Conservation (phyloP, 2,797 vertebrate species). For the Acipenser ruthenus region DNA sequence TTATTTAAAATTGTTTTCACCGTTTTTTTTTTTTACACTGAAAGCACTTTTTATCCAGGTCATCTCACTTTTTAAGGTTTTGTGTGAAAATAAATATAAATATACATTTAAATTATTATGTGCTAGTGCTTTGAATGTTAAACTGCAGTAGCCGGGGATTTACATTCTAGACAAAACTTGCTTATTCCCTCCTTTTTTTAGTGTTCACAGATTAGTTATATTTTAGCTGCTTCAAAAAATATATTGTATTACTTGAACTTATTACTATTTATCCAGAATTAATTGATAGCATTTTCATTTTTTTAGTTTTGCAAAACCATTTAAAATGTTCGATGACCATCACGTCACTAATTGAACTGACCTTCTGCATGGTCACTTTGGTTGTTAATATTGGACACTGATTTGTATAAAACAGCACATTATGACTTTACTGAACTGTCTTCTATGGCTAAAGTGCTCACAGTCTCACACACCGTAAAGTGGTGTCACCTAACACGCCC, state of each 20-base stretch:
- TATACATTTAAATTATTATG: too few species aligned
- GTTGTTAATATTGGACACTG: not conserved
- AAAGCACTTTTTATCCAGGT: conserved; percentile 25
- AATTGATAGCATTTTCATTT: too few species aligned
- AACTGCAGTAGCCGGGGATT: too few species aligned
- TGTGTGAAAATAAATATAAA: conserved; percentile 9
- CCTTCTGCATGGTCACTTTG: conserved; percentile 20
- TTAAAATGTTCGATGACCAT: conserved; percentile 26
- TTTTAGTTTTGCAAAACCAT: conserved; percentile 22
- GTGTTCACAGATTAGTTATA: too few species aligned
- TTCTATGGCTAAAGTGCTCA: not conserved
- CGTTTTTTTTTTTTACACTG: conserved; percentile 34
- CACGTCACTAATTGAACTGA: conserved; percentile 4
- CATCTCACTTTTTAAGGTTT: conserved; percentile 27
- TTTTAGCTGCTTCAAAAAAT: too few species aligned
- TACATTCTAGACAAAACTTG: too few species aligned
- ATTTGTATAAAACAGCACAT: not conserved
- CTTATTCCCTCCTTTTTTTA: too few species aligned
- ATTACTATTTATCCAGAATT: too few species aligned
- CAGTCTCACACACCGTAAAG: not conserved
- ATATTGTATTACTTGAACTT: too few species aligned
- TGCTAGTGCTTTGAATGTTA: too few species aligned
- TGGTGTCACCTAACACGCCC: too few species aligned
- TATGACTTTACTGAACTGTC: not conserved
- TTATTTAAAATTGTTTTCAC: conserved; percentile 38